A percentile compares a stretch with the other conserved stretches of the same genome.
Conservation (phyloP, 2,797 vertebrate species). For the Scolopax rusticola region DNA sequence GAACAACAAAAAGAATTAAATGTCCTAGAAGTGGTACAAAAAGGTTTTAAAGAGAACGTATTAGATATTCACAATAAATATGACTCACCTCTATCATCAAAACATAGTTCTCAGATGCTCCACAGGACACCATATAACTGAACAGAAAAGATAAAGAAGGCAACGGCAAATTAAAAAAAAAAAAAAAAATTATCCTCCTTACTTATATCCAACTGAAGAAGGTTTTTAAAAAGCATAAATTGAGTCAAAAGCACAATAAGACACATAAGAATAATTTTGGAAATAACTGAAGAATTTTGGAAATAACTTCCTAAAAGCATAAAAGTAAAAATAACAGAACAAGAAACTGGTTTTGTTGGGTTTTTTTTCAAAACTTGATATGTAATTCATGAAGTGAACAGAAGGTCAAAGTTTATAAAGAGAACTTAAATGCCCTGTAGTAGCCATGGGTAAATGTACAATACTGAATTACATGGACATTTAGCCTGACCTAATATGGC, state of each 20-base stretch:
- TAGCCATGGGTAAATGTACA: neutral
- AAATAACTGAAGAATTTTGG: neutral
- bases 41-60: accelerated
- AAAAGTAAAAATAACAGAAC: neutral
- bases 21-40: neutral
- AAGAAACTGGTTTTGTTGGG: neutral
- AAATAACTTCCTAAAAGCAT: neutral
- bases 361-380: neutral
- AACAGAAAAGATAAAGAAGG: neutral
- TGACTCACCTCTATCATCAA: neutral
- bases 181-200: neutral
- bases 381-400: slow-evolving; percentile 31
- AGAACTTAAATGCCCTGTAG: slow-evolving; percentile 12
- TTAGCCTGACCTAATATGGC: neutral
- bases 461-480: neutral
- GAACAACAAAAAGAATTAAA: neutral
- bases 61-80: neutral
- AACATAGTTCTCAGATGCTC: neutral
- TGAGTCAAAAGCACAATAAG: neutral
- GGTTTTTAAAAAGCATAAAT: neutral
- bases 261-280: neutral
- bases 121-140: neutral
- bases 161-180: neutral
- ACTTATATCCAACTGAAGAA: neutral
- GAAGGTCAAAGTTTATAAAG: slow-evolving; percentile 26